These are phyloP conservation scores for Bucorvus abyssinicus DNA, from an alignment of 2,797 vertebrate species.

Conservation along the genomic window DNA sequence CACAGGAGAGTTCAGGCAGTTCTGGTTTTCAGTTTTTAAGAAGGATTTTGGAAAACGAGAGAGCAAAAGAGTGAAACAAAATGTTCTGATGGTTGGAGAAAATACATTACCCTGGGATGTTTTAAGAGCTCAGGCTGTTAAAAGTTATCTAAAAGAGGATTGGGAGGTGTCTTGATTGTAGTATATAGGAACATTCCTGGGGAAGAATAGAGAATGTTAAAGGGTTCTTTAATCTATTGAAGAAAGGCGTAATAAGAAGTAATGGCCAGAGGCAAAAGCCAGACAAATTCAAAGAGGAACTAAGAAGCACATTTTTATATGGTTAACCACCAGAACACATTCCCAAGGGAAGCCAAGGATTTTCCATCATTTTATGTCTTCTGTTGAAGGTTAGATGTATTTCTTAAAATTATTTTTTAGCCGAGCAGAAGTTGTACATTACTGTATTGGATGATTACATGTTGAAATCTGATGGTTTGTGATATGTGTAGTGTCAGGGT, in stretches of 20 bases:
- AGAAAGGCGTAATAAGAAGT: slow-evolving; percentile 41
- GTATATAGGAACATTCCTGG: slow-evolving; percentile 22
- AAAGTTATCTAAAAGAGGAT: neutral
- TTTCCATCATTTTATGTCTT: neutral
- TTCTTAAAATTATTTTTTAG: slow-evolving; percentile 8
- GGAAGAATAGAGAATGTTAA: slow-evolving; percentile 38
- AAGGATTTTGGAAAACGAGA: neutral
- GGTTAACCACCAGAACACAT: slow-evolving; percentile 34
- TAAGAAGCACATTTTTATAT: slow-evolving; percentile 8
- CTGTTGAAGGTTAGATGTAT: neutral
- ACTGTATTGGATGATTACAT: neutral
- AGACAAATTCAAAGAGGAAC: slow-evolving; percentile 28
- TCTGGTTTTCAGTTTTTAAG: neutral
- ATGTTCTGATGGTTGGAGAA: neutral
- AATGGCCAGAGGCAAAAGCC: slow-evolving; percentile 23
- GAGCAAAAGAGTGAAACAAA: neutral
- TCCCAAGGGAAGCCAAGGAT: slow-evolving; percentile 13
- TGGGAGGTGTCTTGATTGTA: slow-evolving; percentile 6
- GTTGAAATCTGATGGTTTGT: neutral
- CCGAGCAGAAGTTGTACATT: neutral
- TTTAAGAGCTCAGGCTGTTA: neutral
- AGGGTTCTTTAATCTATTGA: slow-evolving; percentile 47
- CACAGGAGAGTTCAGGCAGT: neutral
- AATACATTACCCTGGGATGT: neutral
- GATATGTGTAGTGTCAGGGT: neutral